Conservation (phyloP, 2,797 vertebrate species). For the Furcifer pardalis region DNA sequence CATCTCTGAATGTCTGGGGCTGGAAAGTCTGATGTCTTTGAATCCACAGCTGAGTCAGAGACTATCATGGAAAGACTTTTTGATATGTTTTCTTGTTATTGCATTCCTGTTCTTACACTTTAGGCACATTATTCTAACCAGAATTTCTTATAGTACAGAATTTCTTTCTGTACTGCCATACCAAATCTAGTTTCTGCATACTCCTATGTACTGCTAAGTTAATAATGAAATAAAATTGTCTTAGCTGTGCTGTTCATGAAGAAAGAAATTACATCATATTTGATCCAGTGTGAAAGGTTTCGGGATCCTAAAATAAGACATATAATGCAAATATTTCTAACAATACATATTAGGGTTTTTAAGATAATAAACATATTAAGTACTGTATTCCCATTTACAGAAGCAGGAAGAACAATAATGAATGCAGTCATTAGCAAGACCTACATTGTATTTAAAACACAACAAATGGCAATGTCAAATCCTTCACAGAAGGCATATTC, state of each 20-base stretch:
- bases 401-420: constrained; percentile 12
- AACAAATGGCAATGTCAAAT: constrained; percentile 53
- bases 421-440: constrained; percentile 43
- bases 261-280: no score
- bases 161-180: background rate
- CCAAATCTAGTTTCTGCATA: background rate
- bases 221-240: background rate
- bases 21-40: background rate
- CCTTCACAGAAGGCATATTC: constrained; percentile 72
- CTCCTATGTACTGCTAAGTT: background rate
- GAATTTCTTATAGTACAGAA: no score
- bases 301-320: constrained; percentile 24
- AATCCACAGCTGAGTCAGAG: background rate
- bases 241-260: background rate
- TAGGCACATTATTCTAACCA: background rate
- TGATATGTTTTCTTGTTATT: background rate
- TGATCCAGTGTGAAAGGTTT: background rate
- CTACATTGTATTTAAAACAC: constrained; percentile 11
- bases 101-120: background rate
- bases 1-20: no score
- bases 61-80: background rate
- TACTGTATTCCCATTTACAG: constrained; percentile 53
- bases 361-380: constrained; percentile 61
- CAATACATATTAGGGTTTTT: constrained; percentile 54
- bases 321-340: background rate